Evolutionary conservation across 2,113 vertebrate genomes (phyloP), one percentile per base, ranked within the genome.

Genomic region (Pluvialis apricaria): DNA sequence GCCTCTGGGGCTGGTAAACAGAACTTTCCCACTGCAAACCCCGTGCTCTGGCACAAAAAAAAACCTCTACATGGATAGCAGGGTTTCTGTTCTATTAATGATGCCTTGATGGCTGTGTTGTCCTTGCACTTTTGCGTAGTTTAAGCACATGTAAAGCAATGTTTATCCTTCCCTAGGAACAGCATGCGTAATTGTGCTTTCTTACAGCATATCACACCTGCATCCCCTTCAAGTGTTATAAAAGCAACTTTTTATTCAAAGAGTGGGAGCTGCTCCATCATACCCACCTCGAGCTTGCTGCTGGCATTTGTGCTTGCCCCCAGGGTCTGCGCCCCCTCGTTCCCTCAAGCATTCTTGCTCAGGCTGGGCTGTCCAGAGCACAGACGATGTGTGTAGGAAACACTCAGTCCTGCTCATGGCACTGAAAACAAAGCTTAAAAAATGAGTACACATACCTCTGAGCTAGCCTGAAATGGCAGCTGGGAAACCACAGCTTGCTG

Each of bases 21-120:
- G 22, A 9, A 28, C 32, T 92, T 90, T 90, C 18, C 45, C 19
- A 26, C 0, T 5, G 36, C 31, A 72, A 90, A 70, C 20, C 14
- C 26, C 0, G 0, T 29, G 32, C 19, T 73, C 47, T 81, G 42
- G 25, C 55, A 58, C 3, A 10, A 64, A 65, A 40, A 10, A 64
- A 65, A 40, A 2, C 0, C 15, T 0, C 5, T 2, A 13, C 22
- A 32, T 4, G 32, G 58, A 12, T 14, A 73, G 34, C 6, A 2
- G 22, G 4, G 17, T 77, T 82, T 85, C 75, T 80, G 15, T 69
- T 88, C 54, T 66, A 0, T 29, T 61, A n/a, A 38, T 19, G 44
- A 11, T 47, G 15, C 45, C 54, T 82, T 3, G 0, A 11, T 45
- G 40, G 32, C 22, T 26, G 6, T 26, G 34, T 10, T 65, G 55